Percentiles rank a stretch among this genome's conserved stretches.
These are phyloP conservation scores for Pseudorhiza aurosa DNA, from an alignment of 30 jellyfish, hydroid and myxozoan species.

Conservation along the genomic window DNA sequence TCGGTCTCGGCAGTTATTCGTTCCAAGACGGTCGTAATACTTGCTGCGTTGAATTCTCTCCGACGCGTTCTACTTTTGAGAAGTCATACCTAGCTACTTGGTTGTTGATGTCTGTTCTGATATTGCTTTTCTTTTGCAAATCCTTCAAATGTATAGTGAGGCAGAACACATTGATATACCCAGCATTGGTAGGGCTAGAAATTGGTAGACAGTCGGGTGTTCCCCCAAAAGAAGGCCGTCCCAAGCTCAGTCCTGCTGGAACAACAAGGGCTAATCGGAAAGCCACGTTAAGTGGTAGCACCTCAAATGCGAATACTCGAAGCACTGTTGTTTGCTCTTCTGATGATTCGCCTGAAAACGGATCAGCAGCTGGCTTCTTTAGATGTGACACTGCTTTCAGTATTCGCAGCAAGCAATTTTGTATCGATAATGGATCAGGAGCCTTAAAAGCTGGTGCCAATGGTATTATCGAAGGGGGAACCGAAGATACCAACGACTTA, in stretches of 20 bases:
- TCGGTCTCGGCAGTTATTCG: conserved; percentile 13
- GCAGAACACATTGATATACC: neutral
- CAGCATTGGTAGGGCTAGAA: neutral
- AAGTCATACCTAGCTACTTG: neutral
- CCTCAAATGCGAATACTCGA: neutral
- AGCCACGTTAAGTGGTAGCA: neutral
- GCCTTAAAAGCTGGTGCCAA: too few species aligned
- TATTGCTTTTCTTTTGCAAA: neutral
- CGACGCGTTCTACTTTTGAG: conserved; percentile 5
- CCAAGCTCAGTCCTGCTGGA: neutral
- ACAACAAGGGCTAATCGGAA: neutral
- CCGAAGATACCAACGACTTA: too few species aligned
- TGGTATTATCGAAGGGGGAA: too few species aligned
- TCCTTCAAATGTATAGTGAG: neutral
- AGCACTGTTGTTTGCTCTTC: neutral
- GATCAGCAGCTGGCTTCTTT: too few species aligned
- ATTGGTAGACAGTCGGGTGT: neutral
- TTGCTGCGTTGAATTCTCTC: conserved; percentile 9
- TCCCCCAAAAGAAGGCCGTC: neutral
- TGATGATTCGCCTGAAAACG: neutral
- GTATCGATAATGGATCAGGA: too few species aligned
- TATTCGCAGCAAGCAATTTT: too few species aligned
- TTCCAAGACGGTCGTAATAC: conserved; percentile 11
- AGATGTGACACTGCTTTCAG: too few species aligned
- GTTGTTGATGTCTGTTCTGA: neutral